Percentiles rank a stretch among this genome's conserved stretches.
These are phyloP conservation scores for sheep (Ovis aries) DNA, from an alignment of 2,113 vertebrate genomes.

Conservation along the genomic window DNA sequence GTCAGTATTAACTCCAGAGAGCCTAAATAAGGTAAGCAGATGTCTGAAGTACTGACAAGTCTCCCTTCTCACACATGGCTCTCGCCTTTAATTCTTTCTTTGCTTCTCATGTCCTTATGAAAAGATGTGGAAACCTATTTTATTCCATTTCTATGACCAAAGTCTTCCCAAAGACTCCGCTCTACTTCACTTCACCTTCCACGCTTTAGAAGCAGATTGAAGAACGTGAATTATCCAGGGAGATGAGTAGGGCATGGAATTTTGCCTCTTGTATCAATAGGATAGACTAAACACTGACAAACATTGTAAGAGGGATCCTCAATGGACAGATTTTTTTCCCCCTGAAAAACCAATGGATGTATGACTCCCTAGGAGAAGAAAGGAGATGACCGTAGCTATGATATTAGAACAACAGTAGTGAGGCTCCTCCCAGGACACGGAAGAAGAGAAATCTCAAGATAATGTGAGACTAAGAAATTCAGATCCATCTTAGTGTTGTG, in stretches of 20 bases:
- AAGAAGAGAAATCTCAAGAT: not conserved
- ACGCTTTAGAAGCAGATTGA: not conserved
- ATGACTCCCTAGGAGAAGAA: not conserved
- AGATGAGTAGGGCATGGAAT: not conserved
- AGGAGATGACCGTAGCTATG: not conserved
- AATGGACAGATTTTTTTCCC: not conserved
- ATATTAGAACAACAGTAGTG: not conserved
- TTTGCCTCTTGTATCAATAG: not conserved
- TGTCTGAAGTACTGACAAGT: not conserved
- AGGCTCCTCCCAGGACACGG: not conserved
- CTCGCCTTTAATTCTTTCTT: not conserved
- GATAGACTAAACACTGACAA: not conserved
- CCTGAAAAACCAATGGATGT: not conserved
- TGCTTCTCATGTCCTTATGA: not conserved
- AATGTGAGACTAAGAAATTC: not conserved
- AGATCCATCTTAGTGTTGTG: not conserved
- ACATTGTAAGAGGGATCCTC: not conserved
- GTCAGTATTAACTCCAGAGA: not conserved
- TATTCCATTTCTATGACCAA: not conserved
- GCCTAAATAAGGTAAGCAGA: not conserved
- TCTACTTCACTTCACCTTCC: not conserved
- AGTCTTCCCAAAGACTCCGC: not conserved
- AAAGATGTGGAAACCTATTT: not conserved
- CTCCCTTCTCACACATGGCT: not conserved
- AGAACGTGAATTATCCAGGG: not conserved